A percentile compares a stretch with the other conserved stretches of the same genome.
phyloP scores from a whole-genome alignment of 2,113 vertebrate species.

The Pseudorhombus dupliciocellatus region DNA sequence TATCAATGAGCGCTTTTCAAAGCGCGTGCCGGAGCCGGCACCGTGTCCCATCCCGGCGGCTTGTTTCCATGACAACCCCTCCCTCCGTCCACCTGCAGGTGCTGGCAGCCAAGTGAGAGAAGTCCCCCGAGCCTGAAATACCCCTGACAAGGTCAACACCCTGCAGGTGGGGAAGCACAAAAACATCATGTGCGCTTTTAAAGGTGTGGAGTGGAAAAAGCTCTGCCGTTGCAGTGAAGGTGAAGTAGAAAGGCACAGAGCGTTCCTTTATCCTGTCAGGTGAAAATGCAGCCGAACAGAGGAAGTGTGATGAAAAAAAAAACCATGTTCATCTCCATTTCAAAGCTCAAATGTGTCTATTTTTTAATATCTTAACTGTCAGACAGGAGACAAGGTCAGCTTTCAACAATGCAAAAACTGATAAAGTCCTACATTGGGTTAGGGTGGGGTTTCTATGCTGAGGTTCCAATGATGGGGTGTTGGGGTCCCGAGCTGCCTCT shows the following conservation, averaged over 20 bases:
- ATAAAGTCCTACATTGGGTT: too few species aligned
- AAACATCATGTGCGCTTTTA: conserved; percentile 61
- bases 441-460: too few species aligned
- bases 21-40: conserved; percentile 52
- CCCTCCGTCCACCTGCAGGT: conserved; percentile 67
- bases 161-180: conserved; percentile 65
- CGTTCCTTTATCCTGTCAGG: not conserved
- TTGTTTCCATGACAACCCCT: conserved; percentile 80
- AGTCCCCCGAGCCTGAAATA: conserved; percentile 73
- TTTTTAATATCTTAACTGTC: not conserved
- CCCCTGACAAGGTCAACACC: conserved; percentile 78
- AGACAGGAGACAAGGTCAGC: too few species aligned
- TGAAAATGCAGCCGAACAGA: not conserved
- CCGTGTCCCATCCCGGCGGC: conserved; percentile 64
- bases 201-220: conserved; percentile 37
- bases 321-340: not conserved
- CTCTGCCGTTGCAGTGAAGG: conserved; percentile 30
- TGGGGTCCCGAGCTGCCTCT: too few species aligned
- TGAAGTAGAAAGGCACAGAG: conserved; percentile 29
- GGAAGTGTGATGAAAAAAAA: not conserved
- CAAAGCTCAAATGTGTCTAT: not conserved
- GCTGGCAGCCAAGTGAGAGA: conserved; percentile 65
- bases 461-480: too few species aligned
- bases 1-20: conserved; percentile 72
- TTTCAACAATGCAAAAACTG: too few species aligned